Conservation (phyloP, 2,888 invertebrate genomes). For the Pseudeuparius sepicola region DNA sequence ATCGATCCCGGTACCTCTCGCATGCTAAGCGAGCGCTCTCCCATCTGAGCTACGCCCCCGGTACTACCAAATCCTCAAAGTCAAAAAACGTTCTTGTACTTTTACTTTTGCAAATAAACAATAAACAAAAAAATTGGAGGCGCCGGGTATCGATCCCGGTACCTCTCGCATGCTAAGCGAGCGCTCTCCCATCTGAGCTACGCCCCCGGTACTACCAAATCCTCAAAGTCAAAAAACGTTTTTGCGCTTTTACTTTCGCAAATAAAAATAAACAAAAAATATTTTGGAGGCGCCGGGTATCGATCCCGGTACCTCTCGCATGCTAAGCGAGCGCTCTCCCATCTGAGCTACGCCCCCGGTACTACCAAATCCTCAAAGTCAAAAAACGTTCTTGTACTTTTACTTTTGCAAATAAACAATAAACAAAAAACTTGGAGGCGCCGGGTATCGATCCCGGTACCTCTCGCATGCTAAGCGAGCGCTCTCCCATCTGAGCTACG, state of each 20-base stretch:
- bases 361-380: no score
- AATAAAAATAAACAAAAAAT: not conserved
- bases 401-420: no score
- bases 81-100: no score
- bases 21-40: constrained; percentile 38
- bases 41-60: constrained; percentile 36
- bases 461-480: constrained; percentile 38
- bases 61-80: no score
- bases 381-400: no score
- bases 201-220: constrained; percentile 31
- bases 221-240: no score
- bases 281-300: constrained; percentile 36
- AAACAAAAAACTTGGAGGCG: constrained; percentile 33
- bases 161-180: constrained; percentile 38
- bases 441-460: constrained; percentile 38
- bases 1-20: constrained; percentile 38
- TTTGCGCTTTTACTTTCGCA: no score
- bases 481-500: constrained; percentile 36
- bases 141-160: constrained; percentile 38
- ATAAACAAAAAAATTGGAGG: constrained; percentile 33
- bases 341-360: constrained; percentile 34
- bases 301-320: constrained; percentile 38
- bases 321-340: constrained; percentile 38
- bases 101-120: no score
- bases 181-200: constrained; percentile 36